A percentile compares a stretch with the other conserved stretches of the same genome.
These are phyloP conservation scores for Dione vanillae DNA, from an alignment of 2,888 invertebrate species.

Conservation along the genomic window DNA sequence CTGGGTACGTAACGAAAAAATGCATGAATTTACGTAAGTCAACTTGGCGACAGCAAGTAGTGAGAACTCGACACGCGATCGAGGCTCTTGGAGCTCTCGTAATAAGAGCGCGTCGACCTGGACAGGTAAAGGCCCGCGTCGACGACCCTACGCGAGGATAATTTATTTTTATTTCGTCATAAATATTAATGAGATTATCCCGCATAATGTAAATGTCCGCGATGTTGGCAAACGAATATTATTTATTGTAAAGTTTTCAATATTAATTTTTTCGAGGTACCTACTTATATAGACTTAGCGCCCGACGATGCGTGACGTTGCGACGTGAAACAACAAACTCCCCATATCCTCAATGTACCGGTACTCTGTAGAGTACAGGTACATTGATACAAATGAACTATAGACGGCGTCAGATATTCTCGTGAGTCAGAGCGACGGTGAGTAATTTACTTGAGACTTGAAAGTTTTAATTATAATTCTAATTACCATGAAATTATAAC, in stretches of 20 bases:
- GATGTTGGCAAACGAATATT: constrained; percentile 57
- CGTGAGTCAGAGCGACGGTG: constrained; percentile 15
- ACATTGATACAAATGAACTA: constrained; percentile 9
- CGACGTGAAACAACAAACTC: constrained; percentile 13
- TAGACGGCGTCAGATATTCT: constrained; percentile 13
- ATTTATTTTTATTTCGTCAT: constrained; percentile 64
- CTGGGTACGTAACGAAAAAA: constrained; percentile 48
- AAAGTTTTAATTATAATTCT: constrained; percentile 36
- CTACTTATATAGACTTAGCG: constrained; percentile 40
- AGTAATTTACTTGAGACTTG: constrained; percentile 26
- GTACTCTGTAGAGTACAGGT: no score
- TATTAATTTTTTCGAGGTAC: constrained; percentile 46
- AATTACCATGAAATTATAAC: constrained; percentile 35
- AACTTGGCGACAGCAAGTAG: constrained; percentile 36
- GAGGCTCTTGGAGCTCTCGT: constrained; percentile 28
- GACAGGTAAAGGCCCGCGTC: constrained; percentile 50
- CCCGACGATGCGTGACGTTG: constrained; percentile 37
- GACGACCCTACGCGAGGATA: constrained; percentile 55
- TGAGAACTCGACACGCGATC: constrained; percentile 26
- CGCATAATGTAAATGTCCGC: constrained; percentile 61
- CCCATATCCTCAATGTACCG: no score
- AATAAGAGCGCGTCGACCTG: constrained; percentile 43
- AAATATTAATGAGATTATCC: constrained; percentile 65
- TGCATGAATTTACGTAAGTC: constrained; percentile 47
- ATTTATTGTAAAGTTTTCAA: constrained; percentile 56